phyloP scores from a whole-genome alignment of 2,113 vertebrate genomes.

The Lepisosteus oculatus region DNA sequence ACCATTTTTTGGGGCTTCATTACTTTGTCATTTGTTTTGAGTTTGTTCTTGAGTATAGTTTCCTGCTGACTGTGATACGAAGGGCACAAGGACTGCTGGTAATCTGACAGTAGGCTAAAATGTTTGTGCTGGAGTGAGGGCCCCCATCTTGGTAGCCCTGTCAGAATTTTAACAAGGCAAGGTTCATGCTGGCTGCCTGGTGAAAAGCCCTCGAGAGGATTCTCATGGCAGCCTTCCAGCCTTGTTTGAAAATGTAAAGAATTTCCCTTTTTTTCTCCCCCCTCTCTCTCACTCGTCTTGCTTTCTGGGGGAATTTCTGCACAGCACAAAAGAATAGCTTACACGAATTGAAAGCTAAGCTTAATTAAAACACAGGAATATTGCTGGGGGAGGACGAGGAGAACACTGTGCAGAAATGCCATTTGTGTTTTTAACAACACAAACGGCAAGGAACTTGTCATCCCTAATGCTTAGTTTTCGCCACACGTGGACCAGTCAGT shows the following conservation, averaged over 20 bases:
- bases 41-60: too few relatives aligned
- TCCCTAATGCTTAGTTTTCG: background rate
- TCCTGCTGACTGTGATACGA: too few relatives aligned
- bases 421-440: background rate
- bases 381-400: slow-evolving; percentile 1
- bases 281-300: slow-evolving; percentile 1
- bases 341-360: slow-evolving; percentile 11
- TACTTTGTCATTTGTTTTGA: too few relatives aligned
- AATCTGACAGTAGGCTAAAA: slow-evolving; percentile 8
- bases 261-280: slow-evolving; percentile 14
- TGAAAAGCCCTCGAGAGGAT: slow-evolving; percentile 19
- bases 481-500: background rate
- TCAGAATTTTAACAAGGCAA: slow-evolving; percentile 41
- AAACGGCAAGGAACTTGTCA: background rate
- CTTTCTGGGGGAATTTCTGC: slow-evolving; percentile 4
- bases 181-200: slow-evolving; percentile 13
- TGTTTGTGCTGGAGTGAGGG: background rate
- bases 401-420: background rate
- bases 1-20: too few relatives aligned
- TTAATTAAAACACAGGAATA: slow-evolving; percentile 24
- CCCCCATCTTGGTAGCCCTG: slow-evolving; percentile 12
- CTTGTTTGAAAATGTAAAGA: slow-evolving; percentile 24
- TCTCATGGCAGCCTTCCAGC: slow-evolving; percentile 27
- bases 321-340: slow-evolving; percentile 13
- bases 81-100: background rate